A percentile compares a stretch with the other conserved stretches of the same genome.
Conservation (phyloP, 2,113 vertebrate genomes). For the Oreocharis arfaki region DNA sequence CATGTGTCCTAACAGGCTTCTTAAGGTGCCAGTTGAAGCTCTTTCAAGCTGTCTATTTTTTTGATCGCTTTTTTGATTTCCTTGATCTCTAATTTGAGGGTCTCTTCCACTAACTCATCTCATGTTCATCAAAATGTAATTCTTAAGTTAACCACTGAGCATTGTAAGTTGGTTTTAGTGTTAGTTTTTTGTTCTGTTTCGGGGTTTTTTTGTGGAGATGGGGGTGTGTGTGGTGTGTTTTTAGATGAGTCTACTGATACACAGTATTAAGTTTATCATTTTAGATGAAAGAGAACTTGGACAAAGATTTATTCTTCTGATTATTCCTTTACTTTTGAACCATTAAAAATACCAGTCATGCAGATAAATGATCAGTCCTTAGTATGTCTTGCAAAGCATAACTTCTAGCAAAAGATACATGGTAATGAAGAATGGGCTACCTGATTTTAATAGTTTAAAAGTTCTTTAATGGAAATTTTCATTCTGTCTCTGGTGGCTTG, state of each 20-base stretch:
- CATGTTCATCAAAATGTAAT: not conserved
- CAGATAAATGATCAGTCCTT: not conserved
- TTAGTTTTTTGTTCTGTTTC: not conserved
- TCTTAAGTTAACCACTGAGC: not conserved
- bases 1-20: not conserved
- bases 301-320: not conserved
- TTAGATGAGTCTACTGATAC: not conserved
- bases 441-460: not conserved
- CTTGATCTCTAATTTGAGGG: not conserved
- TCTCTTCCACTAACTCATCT: not conserved
- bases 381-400: not conserved
- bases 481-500: not conserved
- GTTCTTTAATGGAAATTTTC: not conserved
- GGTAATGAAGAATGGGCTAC: not conserved
- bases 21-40: not conserved
- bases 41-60: not conserved
- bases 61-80: not conserved
- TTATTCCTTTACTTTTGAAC: not conserved
- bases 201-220: rapidly evolving
- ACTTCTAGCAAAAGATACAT: not conserved
- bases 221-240: not conserved
- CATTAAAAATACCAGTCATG: not conserved
- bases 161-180: not conserved
- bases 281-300: not conserved
- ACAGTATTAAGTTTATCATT: not conserved